Percentiles rank a stretch among this genome's conserved stretches.
Evolutionary conservation across 2,888 invertebrate species (phyloP).

Genomic region (Leptopterna dolabrata): DNA sequence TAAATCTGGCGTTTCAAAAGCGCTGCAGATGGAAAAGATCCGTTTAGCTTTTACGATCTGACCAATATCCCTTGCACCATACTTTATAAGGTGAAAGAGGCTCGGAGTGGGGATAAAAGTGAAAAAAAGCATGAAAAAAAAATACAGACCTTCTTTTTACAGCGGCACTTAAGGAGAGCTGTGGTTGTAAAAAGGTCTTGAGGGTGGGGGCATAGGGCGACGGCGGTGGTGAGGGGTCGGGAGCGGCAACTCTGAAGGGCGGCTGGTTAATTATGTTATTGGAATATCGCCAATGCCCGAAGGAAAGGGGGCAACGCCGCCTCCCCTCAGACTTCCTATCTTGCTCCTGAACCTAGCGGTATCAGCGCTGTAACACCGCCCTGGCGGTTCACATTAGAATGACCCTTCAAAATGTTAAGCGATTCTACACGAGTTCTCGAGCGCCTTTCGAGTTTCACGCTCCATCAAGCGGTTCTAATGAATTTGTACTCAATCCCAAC

Average conservation of each 20-base stretch:
- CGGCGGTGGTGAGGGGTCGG: not conserved
- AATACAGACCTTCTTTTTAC: slow-evolving; percentile 41
- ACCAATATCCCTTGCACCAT: slow-evolving; percentile 18
- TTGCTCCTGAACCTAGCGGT: not conserved
- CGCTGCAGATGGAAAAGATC: slow-evolving; percentile 22
- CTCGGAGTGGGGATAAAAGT: not conserved
- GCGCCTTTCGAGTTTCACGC: not conserved
- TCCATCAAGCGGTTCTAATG: not conserved
- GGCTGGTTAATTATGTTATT: slow-evolving; percentile 50
- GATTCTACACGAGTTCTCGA: not conserved
- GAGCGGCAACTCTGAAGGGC: not conserved
- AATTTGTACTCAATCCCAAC: not conserved
- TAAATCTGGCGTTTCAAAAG: not conserved
- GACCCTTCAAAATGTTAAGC: slow-evolving; percentile 33
- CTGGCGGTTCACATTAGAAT: slow-evolving; percentile 21
- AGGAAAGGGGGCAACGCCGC: not conserved
- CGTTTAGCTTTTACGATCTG: slow-evolving; percentile 47
- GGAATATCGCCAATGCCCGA: slow-evolving; percentile 45
- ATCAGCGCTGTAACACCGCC: slow-evolving; percentile 23
- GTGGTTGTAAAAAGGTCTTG: slow-evolving; percentile 45
- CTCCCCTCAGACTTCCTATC: not conserved
- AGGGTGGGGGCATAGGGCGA: not conserved
- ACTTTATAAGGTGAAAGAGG: slow-evolving; percentile 24
- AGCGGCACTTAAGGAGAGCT: slow-evolving; percentile 39
- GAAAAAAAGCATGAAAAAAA: not conserved